These are phyloP conservation scores for Brachionus manjavacas DNA, from an alignment of 1,140 invertebrate species.

Conservation along the genomic window DNA sequence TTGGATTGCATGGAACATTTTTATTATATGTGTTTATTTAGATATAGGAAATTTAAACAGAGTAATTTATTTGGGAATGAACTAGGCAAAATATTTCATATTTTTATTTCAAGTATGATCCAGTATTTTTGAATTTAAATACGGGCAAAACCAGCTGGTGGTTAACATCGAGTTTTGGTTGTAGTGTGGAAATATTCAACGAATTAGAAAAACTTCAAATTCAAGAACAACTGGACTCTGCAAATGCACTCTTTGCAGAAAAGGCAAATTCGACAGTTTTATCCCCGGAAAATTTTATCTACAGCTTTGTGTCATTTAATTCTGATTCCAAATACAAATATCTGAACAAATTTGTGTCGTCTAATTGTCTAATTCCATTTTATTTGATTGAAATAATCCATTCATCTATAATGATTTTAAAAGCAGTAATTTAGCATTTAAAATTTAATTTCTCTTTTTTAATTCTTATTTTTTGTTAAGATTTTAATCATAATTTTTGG, in stretches of 20 bases:
- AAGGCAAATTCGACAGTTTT: neutral
- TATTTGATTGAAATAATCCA: slow-evolving; percentile 40
- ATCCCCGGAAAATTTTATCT: neutral
- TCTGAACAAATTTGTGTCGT: neutral
- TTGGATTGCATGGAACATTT: slow-evolving; percentile 40
- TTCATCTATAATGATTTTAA: neutral
- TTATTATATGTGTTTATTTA: slow-evolving; percentile 39
- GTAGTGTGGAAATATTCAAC: neutral
- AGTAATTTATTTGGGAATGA: neutral
- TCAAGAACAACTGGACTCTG: slow-evolving; percentile 15
- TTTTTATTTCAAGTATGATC: slow-evolving; percentile 20
- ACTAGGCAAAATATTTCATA: neutral
- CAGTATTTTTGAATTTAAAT: slow-evolving; percentile 8
- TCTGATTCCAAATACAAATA: neutral
- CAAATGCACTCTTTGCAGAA: neutral
- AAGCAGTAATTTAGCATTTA: neutral
- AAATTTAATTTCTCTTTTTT: neutral
- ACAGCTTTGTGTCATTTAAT: neutral
- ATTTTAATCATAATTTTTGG: slow-evolving; percentile 16
- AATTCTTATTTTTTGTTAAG: neutral
- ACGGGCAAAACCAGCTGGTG: slow-evolving; percentile 31
- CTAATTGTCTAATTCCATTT: slow-evolving; percentile 34
- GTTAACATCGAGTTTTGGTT: neutral
- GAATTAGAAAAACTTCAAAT: slow-evolving; percentile 19
- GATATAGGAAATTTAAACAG: slow-evolving; percentile 16